These are phyloP conservation scores for Trichogramma evanescens DNA, from an alignment of 2,888 invertebrate genomes.

Conservation along the genomic window DNA sequence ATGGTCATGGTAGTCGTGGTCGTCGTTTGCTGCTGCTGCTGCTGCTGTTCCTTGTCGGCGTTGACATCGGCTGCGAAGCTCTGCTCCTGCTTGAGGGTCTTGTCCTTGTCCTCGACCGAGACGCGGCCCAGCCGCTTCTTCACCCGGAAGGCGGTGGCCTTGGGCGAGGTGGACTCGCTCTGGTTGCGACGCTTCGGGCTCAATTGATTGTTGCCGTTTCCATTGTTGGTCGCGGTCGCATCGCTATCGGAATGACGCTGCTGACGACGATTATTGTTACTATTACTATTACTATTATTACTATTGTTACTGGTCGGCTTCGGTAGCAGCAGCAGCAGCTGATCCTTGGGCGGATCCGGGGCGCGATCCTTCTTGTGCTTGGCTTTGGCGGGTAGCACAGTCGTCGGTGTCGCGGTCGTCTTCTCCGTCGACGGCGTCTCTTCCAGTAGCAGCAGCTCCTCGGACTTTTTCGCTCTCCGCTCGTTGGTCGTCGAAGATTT, in stretches of 20 bases:
- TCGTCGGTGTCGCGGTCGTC: background rate
- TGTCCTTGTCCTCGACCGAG: slow-evolving; percentile 36
- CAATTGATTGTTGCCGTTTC: slow-evolving; percentile 27
- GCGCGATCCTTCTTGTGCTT: background rate
- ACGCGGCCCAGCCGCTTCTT: slow-evolving; percentile 42
- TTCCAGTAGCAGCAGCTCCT: slow-evolving; percentile 30
- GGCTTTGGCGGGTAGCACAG: background rate
- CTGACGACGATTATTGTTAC: background rate
- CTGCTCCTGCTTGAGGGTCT: slow-evolving; percentile 40
- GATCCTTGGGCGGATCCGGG: background rate
- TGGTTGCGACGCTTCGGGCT: slow-evolving; percentile 33
- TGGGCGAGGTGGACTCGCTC: slow-evolving; percentile 41
- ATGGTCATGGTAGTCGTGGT: slow-evolving; percentile 28
- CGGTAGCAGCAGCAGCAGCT: too few relatives aligned
- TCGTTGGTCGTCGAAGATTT: slow-evolving; percentile 21
- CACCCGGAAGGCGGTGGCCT: slow-evolving; percentile 41
- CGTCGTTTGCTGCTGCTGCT: too few relatives aligned
- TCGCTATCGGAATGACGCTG: slow-evolving; percentile 28
- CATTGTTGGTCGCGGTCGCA: background rate
- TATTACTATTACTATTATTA: too few relatives aligned
- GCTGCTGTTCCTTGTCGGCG: background rate
- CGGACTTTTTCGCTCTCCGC: slow-evolving; percentile 2
- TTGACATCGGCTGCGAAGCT: slow-evolving; percentile 39
- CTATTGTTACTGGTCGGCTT: too few relatives aligned
- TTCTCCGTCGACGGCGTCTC: slow-evolving; percentile 44